Base-by-base conservation (phyloP, 2,797 vertebrate species). In the Sebastes oblongus region DNA sequence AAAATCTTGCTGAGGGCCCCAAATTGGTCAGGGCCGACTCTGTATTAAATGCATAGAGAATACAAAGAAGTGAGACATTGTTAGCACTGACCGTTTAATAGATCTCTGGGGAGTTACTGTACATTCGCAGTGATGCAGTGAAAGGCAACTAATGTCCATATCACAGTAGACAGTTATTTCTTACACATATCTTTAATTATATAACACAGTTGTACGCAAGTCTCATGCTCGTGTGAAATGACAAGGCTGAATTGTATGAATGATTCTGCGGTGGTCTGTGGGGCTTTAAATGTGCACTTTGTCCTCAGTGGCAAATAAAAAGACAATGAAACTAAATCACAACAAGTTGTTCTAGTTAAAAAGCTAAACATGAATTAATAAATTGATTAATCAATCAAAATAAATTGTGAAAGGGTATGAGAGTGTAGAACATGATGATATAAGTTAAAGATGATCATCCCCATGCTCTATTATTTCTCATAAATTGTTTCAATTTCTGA, bases 31-130 rank as follows among this genome's bases (percentile, higher is more conserved):
- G 39, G 14, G 39, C 39, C 14, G 6, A 18, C 42, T 46, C 42
- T 46, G 2, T 50, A 20, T 36, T 14, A 5, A 58, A 60, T n/a
- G 14, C 25, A 29, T 4, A 22, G 2, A 9, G 5, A 73, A 29
- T 55, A 18, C 4, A 20, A 58, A 60, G 0, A n/a, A 25, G 8
- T 25, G 22, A 70, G 24, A 56, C 3, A 25, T 24, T 55, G 20
- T 55, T n/a, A 56, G 36, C 5, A 6, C 18, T 65, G 62, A 86
- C 56, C 39, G 75, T 82, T 72, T 24, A 59, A 25, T n/a, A 42
- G 12, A 32, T 30, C 8, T 13, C 14, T 65, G 9, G 13, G 7
- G 61, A 59, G 30, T 39, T 64, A 10, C 18, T 60, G 68, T 64
- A 6, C 25, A 60, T 50, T 30, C 52, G 18, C 18, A 50, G 59